phyloP scores from a whole-genome alignment of 2,888 invertebrate species.

The Epicampocera succincta region DNA sequence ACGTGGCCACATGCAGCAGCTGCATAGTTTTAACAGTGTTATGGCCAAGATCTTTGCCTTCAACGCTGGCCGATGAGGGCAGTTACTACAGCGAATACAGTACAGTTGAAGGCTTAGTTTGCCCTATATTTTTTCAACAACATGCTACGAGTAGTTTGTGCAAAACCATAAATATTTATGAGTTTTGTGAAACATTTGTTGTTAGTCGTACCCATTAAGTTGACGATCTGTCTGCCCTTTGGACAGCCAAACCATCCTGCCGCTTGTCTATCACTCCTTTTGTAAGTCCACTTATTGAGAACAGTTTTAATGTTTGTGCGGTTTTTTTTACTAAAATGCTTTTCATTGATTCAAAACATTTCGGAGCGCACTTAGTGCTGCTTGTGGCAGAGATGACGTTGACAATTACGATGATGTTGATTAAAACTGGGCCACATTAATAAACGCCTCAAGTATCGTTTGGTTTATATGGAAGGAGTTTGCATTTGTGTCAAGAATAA shows the following conservation, averaged over 20 bases:
- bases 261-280: conserved; percentile 1
- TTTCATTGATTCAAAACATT: conserved; percentile 3
- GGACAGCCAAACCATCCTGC: background rate
- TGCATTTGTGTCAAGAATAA: conserved; percentile 39
- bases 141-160: background rate
- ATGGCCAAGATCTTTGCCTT: too few species aligned
- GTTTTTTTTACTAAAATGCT: conserved; percentile 7
- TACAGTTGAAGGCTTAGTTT: too few species aligned
- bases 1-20: too few species aligned
- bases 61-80: too few species aligned
- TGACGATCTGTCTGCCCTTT: conserved; percentile 16
- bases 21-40: too few species aligned
- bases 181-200: background rate
- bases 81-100: too few species aligned
- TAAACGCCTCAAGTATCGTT: conserved; percentile 51
- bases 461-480: conserved; percentile 18
- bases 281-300: conserved; percentile 15
- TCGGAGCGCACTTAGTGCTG: background rate
- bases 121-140: too few species aligned
- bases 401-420: conserved; percentile 48
- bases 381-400: background rate
- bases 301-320: conserved; percentile 29
- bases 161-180: conserved; percentile 31
- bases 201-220: background rate
- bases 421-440: conserved; percentile 64